Evolutionary conservation across 2,113 vertebrate genomes (phyloP).

Genomic region (Struthidea cinerea): DNA sequence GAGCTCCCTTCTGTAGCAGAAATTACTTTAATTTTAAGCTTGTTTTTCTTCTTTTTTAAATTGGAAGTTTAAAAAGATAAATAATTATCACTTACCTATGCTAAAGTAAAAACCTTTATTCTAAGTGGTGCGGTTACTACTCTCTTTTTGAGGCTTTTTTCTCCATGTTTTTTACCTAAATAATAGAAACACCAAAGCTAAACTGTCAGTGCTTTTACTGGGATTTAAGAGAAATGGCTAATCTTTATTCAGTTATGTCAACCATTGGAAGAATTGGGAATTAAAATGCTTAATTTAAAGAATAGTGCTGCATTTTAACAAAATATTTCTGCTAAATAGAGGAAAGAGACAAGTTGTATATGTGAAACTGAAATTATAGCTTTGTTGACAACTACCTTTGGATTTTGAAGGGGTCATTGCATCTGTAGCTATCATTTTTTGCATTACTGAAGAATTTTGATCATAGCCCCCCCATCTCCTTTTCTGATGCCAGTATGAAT

Average conservation of each 20-base stretch:
- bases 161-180: not conserved
- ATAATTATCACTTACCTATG: not conserved
- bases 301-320: not conserved
- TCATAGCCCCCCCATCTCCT: rapidly evolving
- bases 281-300: not conserved
- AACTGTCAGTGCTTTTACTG: not conserved
- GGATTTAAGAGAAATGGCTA: not conserved
- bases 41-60: not conserved
- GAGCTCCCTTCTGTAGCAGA: not conserved
- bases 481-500: not conserved
- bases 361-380: not conserved
- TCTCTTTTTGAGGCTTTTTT: not conserved
- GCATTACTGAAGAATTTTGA: not conserved
- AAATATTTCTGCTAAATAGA: not conserved
- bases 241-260: not conserved
- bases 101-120: not conserved
- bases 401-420: not conserved
- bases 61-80: not conserved
- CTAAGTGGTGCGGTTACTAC: not conserved
- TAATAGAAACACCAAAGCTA: not conserved
- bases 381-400: not conserved
- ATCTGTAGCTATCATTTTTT: not conserved
- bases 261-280: not conserved
- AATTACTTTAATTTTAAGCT: not conserved
- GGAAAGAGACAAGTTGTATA: not conserved